phyloP scores from a whole-genome alignment of 2,888 invertebrate genomes.

The Athalia rosae region DNA sequence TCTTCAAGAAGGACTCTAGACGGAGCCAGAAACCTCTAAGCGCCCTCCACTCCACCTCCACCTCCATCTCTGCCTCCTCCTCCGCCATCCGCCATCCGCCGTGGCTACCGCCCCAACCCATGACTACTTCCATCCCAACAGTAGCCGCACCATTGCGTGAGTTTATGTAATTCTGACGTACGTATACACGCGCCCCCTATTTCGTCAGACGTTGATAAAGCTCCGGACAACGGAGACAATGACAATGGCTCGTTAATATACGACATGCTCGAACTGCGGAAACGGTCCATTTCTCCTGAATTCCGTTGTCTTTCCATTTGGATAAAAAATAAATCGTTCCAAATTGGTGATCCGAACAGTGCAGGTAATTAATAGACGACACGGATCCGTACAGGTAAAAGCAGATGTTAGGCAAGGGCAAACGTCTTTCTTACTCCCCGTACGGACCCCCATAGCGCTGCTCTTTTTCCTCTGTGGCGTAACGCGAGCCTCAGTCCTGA shows the following conservation, averaged over 20 bases:
- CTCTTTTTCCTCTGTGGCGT: conserved; percentile 31
- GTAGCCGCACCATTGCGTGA: conserved; percentile 14
- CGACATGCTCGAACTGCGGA: no score
- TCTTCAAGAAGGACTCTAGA: conserved; percentile 40
- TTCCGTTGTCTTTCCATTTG: background rate
- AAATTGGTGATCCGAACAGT: background rate
- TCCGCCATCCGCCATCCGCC: conserved; percentile 5
- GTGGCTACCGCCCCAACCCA: background rate
- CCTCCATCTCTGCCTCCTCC: background rate
- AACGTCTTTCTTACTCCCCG: background rate
- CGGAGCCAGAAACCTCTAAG: conserved; percentile 28
- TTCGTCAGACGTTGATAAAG: conserved; percentile 28
- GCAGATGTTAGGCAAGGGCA: conserved; percentile 9
- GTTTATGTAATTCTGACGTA: conserved; percentile 33
- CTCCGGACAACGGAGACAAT: conserved; percentile 5
- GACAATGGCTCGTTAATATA: no score
- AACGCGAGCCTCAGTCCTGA: conserved; percentile 29
- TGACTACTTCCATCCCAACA: background rate
- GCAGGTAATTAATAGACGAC: background rate
- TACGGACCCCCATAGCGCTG: conserved; percentile 22
- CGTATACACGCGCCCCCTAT: conserved; percentile 3
- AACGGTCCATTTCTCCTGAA: background rate
- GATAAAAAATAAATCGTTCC: background rate
- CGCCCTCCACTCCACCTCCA: conserved; percentile 1
- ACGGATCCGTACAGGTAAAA: background rate